These are phyloP conservation scores for Nematolebias whitei DNA, from an alignment of 2,113 vertebrate species.

Conservation along the genomic window DNA sequence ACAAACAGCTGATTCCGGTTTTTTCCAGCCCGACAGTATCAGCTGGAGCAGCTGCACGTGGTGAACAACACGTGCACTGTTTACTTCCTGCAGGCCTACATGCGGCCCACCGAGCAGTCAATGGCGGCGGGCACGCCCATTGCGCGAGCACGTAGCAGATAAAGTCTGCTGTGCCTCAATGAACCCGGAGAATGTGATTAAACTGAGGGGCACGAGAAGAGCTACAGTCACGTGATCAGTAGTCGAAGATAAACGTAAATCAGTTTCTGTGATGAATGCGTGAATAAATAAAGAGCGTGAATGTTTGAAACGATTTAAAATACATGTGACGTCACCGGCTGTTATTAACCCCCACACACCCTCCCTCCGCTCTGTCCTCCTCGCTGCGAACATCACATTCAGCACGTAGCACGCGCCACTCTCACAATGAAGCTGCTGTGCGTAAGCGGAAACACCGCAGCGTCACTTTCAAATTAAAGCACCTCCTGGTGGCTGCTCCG, in stretches of 20 bases:
- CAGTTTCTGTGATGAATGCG: too few relatives aligned
- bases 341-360: background rate
- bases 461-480: slow-evolving; percentile 18
- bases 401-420: slow-evolving; percentile 68
- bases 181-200: too few relatives aligned
- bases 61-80: slow-evolving; percentile 25
- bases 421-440: accelerated
- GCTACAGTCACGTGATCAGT: too few relatives aligned
- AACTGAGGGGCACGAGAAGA: too few relatives aligned
- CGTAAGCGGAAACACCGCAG: background rate
- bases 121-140: slow-evolving; percentile 80
- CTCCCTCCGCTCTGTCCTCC: background rate
- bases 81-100: slow-evolving; percentile 61
- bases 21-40: background rate
- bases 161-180: background rate
- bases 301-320: background rate
- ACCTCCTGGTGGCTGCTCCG: background rate
- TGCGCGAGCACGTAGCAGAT: slow-evolving; percentile 15
- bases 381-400: slow-evolving; percentile 52
- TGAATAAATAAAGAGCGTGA: background rate
- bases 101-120: slow-evolving; percentile 60
- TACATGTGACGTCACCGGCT: background rate
- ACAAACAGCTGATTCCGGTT: too few relatives aligned
- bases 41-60: slow-evolving; percentile 29
- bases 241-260: too few relatives aligned